phyloP scores from a whole-genome alignment of 2,113 vertebrate species.

The Passer domesticus region DNA sequence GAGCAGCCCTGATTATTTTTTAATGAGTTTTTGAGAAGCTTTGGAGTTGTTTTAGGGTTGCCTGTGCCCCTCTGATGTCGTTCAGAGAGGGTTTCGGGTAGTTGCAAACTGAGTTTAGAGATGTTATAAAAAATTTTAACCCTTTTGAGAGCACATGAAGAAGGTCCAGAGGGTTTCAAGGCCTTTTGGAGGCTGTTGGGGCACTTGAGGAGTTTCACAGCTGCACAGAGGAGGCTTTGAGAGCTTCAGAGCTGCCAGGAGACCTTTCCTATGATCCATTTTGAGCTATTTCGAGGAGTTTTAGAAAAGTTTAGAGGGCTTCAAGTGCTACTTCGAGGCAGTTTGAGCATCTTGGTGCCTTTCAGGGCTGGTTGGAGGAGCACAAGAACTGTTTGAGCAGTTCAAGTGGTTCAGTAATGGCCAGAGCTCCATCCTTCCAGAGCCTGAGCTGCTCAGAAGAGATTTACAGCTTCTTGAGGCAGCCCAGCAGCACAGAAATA shows the following conservation, averaged over 20 bases:
- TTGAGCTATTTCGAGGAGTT: not conserved
- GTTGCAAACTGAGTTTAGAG: not conserved
- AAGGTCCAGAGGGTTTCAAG: not conserved
- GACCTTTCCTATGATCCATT: not conserved
- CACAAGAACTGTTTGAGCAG: not conserved
- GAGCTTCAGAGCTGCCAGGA: not conserved
- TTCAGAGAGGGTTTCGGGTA: not conserved
- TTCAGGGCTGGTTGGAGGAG: not conserved
- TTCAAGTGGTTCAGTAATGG: not conserved
- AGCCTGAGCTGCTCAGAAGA: not conserved
- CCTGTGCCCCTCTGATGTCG: accelerated
- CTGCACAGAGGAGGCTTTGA: not conserved
- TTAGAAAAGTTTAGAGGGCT: not conserved
- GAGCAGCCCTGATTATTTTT: not conserved
- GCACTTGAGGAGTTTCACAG: not conserved
- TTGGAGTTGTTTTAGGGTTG: not conserved
- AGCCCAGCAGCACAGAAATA: not conserved
- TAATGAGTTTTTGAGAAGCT: not conserved
- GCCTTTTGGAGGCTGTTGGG: not conserved
- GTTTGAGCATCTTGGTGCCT: not conserved
- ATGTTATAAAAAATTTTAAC: not conserved
- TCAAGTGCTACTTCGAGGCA: not conserved
- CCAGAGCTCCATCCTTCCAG: not conserved
- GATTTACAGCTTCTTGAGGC: not conserved
- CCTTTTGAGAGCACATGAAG: not conserved